Evolutionary conservation across 2,888 invertebrate genomes (phyloP).

Genomic region (Vannuccia rotundouncinata): DNA sequence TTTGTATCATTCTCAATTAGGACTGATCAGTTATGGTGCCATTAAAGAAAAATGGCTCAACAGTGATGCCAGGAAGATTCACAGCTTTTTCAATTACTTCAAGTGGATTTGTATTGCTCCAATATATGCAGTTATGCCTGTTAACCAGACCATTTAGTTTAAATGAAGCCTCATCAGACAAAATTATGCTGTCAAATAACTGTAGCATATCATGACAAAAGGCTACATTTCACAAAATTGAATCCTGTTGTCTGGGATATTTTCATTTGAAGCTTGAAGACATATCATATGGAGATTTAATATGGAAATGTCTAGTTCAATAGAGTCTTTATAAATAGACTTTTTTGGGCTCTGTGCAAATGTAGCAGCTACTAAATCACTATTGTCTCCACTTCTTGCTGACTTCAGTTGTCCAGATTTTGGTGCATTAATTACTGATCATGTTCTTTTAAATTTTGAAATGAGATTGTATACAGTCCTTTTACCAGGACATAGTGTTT

Average conservation of each 20-base stretch:
- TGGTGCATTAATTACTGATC: not conserved
- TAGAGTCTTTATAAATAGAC: not conserved
- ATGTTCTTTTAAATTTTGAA: not conserved
- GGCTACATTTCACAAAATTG: not conserved
- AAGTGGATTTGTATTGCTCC: not conserved
- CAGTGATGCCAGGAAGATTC: conserved; percentile 21
- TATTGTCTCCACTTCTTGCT: not conserved
- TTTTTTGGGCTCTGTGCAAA: not conserved
- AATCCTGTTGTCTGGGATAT: not conserved
- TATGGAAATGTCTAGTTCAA: not conserved
- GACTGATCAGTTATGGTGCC: conserved; percentile 7
- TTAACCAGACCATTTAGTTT: not conserved
- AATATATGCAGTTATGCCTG: not conserved
- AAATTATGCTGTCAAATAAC: not conserved
- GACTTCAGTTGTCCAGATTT: not conserved
- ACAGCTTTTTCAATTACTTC: not conserved
- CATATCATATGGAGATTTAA: not conserved
- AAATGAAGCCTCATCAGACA: not conserved
- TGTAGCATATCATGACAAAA: not conserved
- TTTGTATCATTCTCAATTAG: conserved; percentile 14
- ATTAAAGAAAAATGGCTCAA: conserved; percentile 1
- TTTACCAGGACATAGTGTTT: not conserved
- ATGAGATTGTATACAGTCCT: not conserved
- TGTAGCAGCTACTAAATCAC: not conserved
- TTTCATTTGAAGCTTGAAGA: not conserved